Percentiles rank a stretch among this genome's conserved stretches.
These are phyloP conservation scores for Hippocampus barbouri DNA, from an alignment of 2,113 vertebrate species.

Conservation along the genomic window DNA sequence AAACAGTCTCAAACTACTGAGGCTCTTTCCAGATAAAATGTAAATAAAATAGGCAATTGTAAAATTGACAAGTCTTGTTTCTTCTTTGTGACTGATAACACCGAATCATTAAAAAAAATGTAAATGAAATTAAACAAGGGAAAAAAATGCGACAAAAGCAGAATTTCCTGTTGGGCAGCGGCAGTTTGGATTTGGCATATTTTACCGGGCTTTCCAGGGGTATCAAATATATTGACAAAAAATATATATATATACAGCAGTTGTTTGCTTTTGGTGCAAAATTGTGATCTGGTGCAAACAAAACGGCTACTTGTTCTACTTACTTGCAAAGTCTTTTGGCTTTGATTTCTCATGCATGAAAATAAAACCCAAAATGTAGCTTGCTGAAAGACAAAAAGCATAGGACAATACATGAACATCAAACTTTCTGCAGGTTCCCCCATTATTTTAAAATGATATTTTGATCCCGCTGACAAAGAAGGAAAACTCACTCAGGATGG, in stretches of 20 bases:
- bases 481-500: constrained; percentile 79
- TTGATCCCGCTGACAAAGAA: neutral
- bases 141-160: no score
- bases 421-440: neutral
- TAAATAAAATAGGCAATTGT: no score
- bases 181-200: no score
- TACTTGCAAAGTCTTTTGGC: constrained; percentile 88
- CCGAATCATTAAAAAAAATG: neutral
- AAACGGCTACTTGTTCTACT: constrained; percentile 60
- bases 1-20: neutral
- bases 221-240: neutral
- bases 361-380: constrained; percentile 90
- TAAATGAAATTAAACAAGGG: neutral
- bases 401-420: neutral
- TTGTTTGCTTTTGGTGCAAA: neutral
- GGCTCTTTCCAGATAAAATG: neutral
- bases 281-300: neutral
- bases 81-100: no score
- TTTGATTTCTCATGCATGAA: constrained; percentile 94
- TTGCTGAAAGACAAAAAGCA: constrained; percentile 71
- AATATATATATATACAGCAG: neutral
- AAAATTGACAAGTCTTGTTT: no score
- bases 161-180: no score
- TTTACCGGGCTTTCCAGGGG: neutral
- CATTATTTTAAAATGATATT: neutral